Evolutionary conservation across 2,113 vertebrate genomes (phyloP).

Genomic region (Clinocottus analis): DNA sequence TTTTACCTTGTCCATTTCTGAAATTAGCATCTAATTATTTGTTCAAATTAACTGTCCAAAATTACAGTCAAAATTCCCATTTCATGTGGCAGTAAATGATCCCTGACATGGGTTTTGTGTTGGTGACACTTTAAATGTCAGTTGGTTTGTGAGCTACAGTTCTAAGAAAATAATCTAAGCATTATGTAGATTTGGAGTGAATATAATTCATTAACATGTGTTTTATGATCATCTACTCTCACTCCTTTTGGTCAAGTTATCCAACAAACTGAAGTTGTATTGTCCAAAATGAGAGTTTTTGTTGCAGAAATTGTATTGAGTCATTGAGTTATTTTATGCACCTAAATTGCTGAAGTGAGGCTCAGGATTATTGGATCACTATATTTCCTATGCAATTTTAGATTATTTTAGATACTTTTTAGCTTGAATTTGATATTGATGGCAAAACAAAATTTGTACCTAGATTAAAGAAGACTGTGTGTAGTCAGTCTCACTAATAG

Average conservation of each 20-base stretch:
- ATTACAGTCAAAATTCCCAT: constrained; percentile 14
- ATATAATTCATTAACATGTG: not conserved
- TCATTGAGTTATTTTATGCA: not conserved
- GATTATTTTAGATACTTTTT: not conserved
- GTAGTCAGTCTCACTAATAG: not conserved
- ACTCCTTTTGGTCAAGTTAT: not conserved
- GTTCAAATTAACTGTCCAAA: not conserved
- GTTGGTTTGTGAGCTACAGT: not conserved
- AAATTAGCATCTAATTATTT: not conserved
- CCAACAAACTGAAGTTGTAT: not conserved
- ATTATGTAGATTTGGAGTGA: not conserved
- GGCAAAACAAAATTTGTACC: not conserved
- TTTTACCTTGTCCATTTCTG: not conserved
- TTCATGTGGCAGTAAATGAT: constrained; percentile 22
- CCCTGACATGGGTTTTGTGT: constrained; percentile 13
- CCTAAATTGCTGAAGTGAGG: not conserved
- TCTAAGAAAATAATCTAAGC: not conserved
- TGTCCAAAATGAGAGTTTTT: not conserved
- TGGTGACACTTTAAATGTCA: constrained; percentile 22
- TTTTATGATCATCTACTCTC: not conserved
- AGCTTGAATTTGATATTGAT: not conserved
- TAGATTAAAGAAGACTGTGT: not conserved
- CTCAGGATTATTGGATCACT: not conserved
- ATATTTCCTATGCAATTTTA: not conserved
- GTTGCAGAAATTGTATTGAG: constrained; percentile 1